Evolutionary conservation across 2,797 vertebrate species (phyloP), one percentile per base, ranked within the genome.

Genomic region (Anisognathus igniventris): DNA sequence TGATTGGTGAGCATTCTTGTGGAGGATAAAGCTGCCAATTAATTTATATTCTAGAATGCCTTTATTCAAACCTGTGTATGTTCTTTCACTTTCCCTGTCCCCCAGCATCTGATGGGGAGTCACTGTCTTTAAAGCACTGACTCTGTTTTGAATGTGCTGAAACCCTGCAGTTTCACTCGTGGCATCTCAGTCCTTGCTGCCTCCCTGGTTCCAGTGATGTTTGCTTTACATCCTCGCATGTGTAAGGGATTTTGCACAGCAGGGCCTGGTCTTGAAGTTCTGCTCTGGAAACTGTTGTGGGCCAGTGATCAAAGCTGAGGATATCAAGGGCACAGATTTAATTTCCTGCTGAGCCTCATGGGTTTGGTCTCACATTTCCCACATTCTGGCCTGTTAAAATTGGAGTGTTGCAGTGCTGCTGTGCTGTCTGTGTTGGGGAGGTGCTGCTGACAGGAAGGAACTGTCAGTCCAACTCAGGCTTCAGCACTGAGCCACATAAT

Each of bases 131-230:
- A 42, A 56, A 68, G 57, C 80, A 57, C 31, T 64, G 40, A 37
- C 30, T 42, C 11, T 5, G 8, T 50, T 22, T 3, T 78, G 82
- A 42, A 75, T 82, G 71, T 84, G 24, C 51, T 73, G 47, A 13
- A 28, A 28, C 31, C 25, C 48, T 79, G 1, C 1, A 4, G 12
- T 76, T 92, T 65, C 42, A 28, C 23, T 66, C 0, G 0, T 45
- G 14, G 15, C 30, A 40, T 64, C 23, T 89, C 54, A 71, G 8
- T 42, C 53, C 54, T 64, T 74, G 30, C 53, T 74, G 22, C 70
- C 10, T 39, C 48, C 27, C 51, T 73, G 51, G 45, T 44, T 31
- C 12, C 2, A 0, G 39, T 31, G 68, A 4, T 31, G 31, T 44
- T 16, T 48, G 8, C 45, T 78, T 77, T 67, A 22, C 42, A 18